These are phyloP conservation scores for Erebia ligea DNA, from an alignment of 2,888 invertebrate species.

Conservation along the genomic window DNA sequence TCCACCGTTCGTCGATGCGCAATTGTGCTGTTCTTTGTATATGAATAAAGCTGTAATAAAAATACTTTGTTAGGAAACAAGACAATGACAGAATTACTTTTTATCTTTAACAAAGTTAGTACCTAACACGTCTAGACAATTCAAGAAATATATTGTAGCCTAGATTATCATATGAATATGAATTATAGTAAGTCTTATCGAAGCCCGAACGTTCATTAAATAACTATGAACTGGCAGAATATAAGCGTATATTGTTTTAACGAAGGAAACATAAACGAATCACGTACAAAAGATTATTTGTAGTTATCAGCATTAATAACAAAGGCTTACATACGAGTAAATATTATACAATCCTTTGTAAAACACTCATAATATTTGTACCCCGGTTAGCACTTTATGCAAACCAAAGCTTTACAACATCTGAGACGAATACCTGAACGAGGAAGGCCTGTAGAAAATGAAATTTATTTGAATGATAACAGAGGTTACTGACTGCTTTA, in stretches of 20 bases:
- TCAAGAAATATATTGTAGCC: not conserved
- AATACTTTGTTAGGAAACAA: not conserved
- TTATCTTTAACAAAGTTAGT: not conserved
- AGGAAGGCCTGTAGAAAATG: constrained; percentile 14
- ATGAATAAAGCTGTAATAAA: too few relatives aligned
- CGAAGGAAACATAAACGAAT: not conserved
- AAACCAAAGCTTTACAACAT: not conserved
- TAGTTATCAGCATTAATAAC: not conserved
- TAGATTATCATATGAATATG: too few relatives aligned
- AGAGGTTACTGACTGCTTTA: constrained; percentile 26
- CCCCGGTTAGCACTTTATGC: too few relatives aligned
- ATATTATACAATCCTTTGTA: constrained; percentile 9
- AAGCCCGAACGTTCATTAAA: not conserved
- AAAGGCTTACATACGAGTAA: constrained; percentile 9
- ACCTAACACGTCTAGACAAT: not conserved
- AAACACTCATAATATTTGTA: too few relatives aligned
- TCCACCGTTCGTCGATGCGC: too few relatives aligned
- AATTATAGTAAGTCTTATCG: too few relatives aligned
- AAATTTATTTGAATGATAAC: constrained; percentile 34
- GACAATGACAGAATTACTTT: not conserved
- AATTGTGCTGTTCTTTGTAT: too few relatives aligned
- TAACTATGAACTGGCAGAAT: not conserved
- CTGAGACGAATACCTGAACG: constrained; percentile 15
- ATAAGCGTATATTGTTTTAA: not conserved
- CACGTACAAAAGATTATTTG: constrained; percentile 10